Conservation (phyloP, 2,113 vertebrate species). For the Aplodontia rufa region DNA sequence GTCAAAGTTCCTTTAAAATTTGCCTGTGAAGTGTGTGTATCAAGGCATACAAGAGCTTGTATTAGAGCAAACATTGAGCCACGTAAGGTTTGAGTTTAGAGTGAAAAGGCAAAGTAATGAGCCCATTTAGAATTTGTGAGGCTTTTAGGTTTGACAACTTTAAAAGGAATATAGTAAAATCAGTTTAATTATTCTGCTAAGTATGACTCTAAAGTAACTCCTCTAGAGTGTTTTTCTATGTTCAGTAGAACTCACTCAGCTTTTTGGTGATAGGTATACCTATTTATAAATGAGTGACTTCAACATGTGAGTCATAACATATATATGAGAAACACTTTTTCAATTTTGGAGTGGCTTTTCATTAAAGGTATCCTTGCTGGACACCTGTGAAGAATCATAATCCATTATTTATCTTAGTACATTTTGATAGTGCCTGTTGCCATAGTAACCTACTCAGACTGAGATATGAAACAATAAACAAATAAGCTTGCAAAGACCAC, state of each 20-base stretch:
- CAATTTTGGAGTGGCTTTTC: slow-evolving; percentile 64
- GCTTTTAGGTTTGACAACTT: slow-evolving; percentile 21
- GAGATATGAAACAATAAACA: slow-evolving; percentile 61
- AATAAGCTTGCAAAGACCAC: slow-evolving; percentile 57
- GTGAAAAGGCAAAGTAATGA: background rate
- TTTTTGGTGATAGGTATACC: background rate
- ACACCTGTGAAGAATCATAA: slow-evolving; percentile 71
- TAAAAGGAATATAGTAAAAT: slow-evolving; percentile 29
- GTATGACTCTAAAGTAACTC: slow-evolving; percentile 1
- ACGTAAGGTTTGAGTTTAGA: slow-evolving; percentile 42
- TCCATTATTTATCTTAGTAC: slow-evolving; percentile 69
- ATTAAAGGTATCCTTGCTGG: slow-evolving; percentile 56
- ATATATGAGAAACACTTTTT: slow-evolving; percentile 58
- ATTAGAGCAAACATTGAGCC: background rate
- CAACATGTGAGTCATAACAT: slow-evolving; percentile 48
- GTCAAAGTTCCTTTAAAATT: slow-evolving; percentile 22
- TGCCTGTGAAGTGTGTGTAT: background rate
- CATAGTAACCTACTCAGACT: slow-evolving; percentile 58
- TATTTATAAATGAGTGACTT: slow-evolving; percentile 57
- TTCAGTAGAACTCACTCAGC: background rate
- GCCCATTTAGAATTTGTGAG: background rate
- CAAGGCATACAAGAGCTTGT: background rate
- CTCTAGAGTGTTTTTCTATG: slow-evolving; percentile 7
- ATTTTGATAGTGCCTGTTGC: slow-evolving; percentile 62
- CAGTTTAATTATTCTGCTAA: slow-evolving; percentile 51